Base-by-base conservation (phyloP, 2,797 vertebrate genomes). In the Chelmon rostratus region DNA sequence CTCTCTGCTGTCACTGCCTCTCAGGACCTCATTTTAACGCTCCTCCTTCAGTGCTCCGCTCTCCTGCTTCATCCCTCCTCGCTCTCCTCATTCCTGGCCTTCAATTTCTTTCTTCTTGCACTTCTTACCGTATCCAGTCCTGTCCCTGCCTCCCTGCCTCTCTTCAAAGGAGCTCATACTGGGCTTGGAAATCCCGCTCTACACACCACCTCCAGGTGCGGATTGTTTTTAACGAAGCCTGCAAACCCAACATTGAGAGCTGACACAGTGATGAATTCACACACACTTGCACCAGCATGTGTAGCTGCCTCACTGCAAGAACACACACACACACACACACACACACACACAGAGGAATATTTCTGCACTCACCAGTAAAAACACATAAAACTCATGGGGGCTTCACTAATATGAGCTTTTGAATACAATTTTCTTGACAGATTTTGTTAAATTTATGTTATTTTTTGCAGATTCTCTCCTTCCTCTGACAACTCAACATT, bases 161-260 rank as follows among this genome's bases (percentile, higher is more conserved):
- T 88, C 88, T 94, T 95, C 90, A 91, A 91, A 91, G 83, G 64
- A 72, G 56, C 86, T 88, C 88, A 78, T 73, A 73, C 76, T 40
- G 42, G 87, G 64, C 54, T 87, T 89, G 82, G 69, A 89, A 90
- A 93, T 80, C 82, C 85, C 75, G 86, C 86, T 79, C 72, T 86
- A 78, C 79, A 81, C 72, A 74, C 54, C 74, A 86, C 88, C 90
- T 90, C 81, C 53, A 83, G 89, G 83, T 88, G 85, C 47, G 67
- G 86, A 88, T 89, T 93, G 92, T 89, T 93, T 91, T 90, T 84
- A 87, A 93, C 59, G 70, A 92, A 76, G 90, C 84, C 82, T 79
- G 54, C 85, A 77, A 82, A 91, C 76, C 85, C 82, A 67, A 78
- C 76, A 88, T 83, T 84, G 63, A 83, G 74, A 81, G 69, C 73